phyloP scores from a whole-genome alignment of 2,797 vertebrate species.

The Notolepis coatsorum region DNA sequence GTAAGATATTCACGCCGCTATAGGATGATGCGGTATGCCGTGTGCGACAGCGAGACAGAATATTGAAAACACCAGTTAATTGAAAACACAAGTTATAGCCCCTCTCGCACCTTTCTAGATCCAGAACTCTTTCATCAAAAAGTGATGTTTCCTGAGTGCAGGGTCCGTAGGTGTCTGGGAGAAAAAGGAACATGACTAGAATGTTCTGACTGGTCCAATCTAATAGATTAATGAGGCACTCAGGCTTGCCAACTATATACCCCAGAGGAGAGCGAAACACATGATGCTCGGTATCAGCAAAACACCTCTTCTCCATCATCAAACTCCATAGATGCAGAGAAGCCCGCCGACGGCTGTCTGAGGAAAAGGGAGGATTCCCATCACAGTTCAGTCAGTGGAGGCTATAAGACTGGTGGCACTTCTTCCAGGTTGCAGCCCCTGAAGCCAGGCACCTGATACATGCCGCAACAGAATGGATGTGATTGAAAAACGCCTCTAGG shows the following conservation, averaged over 20 bases:
- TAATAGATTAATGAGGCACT: constrained; percentile 80
- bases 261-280: constrained; percentile 67
- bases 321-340: constrained; percentile 50
- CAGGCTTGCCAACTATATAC: constrained; percentile 53
- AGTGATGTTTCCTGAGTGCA: constrained; percentile 49
- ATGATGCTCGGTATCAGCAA: constrained; percentile 69
- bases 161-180: constrained; percentile 27
- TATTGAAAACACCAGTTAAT: constrained; percentile 68
- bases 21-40: constrained; percentile 42
- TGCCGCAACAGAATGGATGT: constrained; percentile 34
- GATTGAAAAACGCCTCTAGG: too few species aligned
- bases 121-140: constrained; percentile 67
- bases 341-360: constrained; percentile 48
- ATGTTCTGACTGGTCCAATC: constrained; percentile 79
- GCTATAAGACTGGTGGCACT: constrained; percentile 23
- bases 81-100: constrained; percentile 72
- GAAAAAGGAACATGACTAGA: constrained; percentile 58
- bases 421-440: constrained; percentile 42
- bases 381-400: constrained; percentile 39
- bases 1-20: constrained; percentile 48
- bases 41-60: constrained; percentile 59
- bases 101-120: constrained; percentile 44
- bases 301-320: constrained; percentile 54
- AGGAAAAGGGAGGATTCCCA: constrained; percentile 58
- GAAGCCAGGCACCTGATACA: constrained; percentile 38